phyloP scores from a whole-genome alignment of 2,797 vertebrate species.

The Scolopax bukidnonensis region DNA sequence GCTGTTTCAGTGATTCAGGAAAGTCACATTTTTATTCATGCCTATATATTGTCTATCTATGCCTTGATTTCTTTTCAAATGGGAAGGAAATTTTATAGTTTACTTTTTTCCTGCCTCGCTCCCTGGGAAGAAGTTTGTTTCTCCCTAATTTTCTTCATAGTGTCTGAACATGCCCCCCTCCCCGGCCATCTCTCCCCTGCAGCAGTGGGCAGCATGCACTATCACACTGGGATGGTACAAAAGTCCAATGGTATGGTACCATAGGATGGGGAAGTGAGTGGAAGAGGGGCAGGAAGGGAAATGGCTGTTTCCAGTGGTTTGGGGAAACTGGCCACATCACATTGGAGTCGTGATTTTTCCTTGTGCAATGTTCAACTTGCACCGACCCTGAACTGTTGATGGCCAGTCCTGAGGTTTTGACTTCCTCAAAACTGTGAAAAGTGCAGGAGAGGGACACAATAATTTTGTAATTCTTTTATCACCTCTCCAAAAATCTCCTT shows the following conservation, averaged over 20 bases:
- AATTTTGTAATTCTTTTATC: neutral
- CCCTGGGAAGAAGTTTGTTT: neutral
- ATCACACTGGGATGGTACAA: rapidly evolving
- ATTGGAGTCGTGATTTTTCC: neutral
- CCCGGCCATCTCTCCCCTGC: neutral
- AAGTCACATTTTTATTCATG: neutral
- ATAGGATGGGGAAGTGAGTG: rapidly evolving
- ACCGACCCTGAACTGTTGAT: neutral
- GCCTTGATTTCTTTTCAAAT: neutral
- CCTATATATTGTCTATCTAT: neutral
- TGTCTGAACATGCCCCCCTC: neutral
- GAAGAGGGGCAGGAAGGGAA: neutral
- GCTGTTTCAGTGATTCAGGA: neutral
- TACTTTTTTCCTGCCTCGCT: neutral
- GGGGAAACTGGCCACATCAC: rapidly evolving
- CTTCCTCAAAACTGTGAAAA: neutral
- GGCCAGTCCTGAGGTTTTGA: neutral
- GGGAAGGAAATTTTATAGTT: neutral
- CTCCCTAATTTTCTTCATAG: neutral
- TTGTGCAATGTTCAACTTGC: neutral
- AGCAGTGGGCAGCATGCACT: neutral
- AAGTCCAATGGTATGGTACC: rapidly evolving
- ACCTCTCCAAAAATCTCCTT: neutral
- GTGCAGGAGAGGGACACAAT: neutral
- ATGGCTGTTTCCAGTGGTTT: neutral